A percentile compares a stretch with the other conserved stretches of the same genome.
Evolutionary conservation across 2,113 vertebrate species (phyloP).

Genomic region (Engraulis encrasicolus): DNA sequence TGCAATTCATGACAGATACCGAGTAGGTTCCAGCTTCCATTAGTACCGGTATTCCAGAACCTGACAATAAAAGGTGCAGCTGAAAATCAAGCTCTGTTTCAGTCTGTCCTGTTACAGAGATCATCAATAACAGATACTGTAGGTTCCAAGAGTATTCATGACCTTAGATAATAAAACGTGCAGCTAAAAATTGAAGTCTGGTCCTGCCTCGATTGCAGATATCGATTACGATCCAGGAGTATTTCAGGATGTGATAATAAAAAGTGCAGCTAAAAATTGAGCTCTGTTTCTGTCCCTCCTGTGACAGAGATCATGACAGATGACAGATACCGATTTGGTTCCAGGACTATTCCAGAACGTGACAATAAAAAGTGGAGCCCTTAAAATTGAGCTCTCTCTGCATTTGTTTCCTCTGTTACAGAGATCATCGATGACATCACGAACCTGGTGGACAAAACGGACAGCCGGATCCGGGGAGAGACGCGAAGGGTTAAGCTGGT

Average conservation of each 20-base stretch:
- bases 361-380: neutral
- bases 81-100: neutral
- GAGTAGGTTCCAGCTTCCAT: no score
- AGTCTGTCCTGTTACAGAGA: slow-evolving; percentile 77
- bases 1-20: neutral
- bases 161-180: neutral
- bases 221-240: neutral
- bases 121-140: slow-evolving; percentile 95
- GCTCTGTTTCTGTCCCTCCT: slow-evolving; percentile 30
- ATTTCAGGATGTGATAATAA: neutral
- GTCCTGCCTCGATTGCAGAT: no score
- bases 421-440: slow-evolving; percentile 95
- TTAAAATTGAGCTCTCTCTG: neutral
- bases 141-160: neutral
- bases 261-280: neutral
- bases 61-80: neutral
- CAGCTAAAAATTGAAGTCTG: neutral
- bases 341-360: neutral
- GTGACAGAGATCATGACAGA: slow-evolving; percentile 93
- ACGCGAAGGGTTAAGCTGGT: slow-evolving; percentile 86
- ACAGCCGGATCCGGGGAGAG: slow-evolving; percentile 83
- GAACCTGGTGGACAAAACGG: slow-evolving; percentile 92
- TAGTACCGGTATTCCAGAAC: neutral
- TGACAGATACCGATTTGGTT: neutral
- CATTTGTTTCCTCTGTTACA: slow-evolving; percentile 57